Conservation (phyloP, 2,797 vertebrate species). For the Mormyrus proboscirostris region DNA sequence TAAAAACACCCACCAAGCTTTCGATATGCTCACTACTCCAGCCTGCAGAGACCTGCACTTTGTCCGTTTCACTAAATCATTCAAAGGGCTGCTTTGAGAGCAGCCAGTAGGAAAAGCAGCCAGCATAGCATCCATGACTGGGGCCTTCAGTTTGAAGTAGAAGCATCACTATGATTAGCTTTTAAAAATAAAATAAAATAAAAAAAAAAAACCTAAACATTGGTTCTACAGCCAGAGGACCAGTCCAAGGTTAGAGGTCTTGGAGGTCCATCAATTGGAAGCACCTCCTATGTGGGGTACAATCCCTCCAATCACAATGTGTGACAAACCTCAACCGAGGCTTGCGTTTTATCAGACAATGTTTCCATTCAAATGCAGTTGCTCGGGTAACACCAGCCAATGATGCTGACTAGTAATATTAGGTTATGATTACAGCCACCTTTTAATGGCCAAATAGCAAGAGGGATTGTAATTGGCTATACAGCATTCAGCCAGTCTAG, state of each 20-base stretch:
- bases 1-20: background rate
- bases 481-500: background rate
- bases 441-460: background rate
- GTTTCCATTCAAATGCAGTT: background rate
- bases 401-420: background rate
- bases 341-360: background rate
- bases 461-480: background rate
- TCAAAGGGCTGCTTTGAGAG: background rate
- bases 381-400: background rate
- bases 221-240: background rate
- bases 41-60: background rate
- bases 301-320: background rate
- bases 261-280: background rate
- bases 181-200: background rate
- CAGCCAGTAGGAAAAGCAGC: background rate
- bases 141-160: background rate
- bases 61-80: background rate
- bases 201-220: no score
- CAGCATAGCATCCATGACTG: background rate
- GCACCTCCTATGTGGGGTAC: background rate
- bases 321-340: background rate
- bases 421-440: background rate
- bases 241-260: background rate
- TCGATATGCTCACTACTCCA: background rate
- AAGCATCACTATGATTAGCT: background rate